These are phyloP conservation scores for Polypterus senegalus DNA, from an alignment of 2,113 vertebrate species.

Conservation along the genomic window DNA sequence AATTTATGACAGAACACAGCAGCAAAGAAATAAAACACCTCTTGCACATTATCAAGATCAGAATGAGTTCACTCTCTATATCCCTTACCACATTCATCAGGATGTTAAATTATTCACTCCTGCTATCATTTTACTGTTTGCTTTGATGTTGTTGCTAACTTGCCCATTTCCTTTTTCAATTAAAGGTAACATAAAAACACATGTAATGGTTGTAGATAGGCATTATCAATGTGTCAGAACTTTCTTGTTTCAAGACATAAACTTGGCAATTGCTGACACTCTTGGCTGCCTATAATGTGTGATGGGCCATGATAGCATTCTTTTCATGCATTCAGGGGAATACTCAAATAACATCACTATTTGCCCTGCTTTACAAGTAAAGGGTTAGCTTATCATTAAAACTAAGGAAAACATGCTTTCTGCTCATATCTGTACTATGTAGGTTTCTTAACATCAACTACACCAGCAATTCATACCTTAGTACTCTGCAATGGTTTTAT, in stretches of 20 bases:
- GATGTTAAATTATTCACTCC: slow-evolving; percentile 72
- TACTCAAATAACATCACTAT: too few species aligned
- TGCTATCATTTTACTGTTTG: slow-evolving; percentile 68
- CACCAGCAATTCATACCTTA: too few species aligned
- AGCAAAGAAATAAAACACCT: slow-evolving; percentile 65
- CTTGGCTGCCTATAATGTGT: neutral
- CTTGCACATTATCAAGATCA: slow-evolving; percentile 65
- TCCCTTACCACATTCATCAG: slow-evolving; percentile 82
- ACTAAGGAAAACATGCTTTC: too few species aligned
- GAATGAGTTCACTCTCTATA: slow-evolving; percentile 66
- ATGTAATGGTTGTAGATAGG: slow-evolving; percentile 12
- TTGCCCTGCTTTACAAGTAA: too few species aligned
- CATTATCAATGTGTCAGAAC: slow-evolving; percentile 2
- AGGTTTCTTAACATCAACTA: too few species aligned
- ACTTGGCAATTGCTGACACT: slow-evolving; percentile 1
- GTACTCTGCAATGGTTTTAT: too few species aligned
- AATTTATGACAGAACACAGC: too few species aligned
- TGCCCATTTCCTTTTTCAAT: slow-evolving; percentile 45
- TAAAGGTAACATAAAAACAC: slow-evolving; percentile 40
- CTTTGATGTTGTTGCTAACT: slow-evolving; percentile 48
- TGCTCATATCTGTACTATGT: too few species aligned
- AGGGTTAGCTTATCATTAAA: too few species aligned
- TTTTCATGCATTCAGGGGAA: too few species aligned
- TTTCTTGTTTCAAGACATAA: neutral
- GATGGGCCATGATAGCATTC: too few species aligned